These are phyloP conservation scores for Probaryconus sp. DNA, from an alignment of 1,140 invertebrate genomes.

Conservation along the genomic window DNA sequence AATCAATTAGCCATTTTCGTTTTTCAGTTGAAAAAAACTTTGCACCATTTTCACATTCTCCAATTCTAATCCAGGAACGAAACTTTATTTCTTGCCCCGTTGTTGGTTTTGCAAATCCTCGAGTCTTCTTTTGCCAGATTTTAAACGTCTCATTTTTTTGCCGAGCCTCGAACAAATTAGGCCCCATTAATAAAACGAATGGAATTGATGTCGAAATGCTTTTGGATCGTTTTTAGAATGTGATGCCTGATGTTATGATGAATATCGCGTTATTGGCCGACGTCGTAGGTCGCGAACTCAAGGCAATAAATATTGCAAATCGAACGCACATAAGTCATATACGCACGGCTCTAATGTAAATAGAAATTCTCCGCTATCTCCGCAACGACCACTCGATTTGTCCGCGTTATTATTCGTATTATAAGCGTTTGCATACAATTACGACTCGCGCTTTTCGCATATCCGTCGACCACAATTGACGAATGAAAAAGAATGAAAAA, in stretches of 20 bases:
- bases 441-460: constrained; percentile 6
- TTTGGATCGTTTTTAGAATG: constrained; percentile 9
- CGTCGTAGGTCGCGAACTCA: constrained; percentile 22
- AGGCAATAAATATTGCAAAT: constrained; percentile 65
- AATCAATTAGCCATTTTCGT: too few relatives aligned
- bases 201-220: neutral
- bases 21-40: too few relatives aligned
- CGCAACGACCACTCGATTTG: constrained; percentile 48
- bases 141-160: too few relatives aligned
- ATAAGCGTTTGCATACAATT: constrained; percentile 27
- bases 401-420: constrained; percentile 43
- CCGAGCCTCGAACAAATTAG: too few relatives aligned
- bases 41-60: too few relatives aligned
- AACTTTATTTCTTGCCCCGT: too few relatives aligned
- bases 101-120: too few relatives aligned
- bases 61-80: too few relatives aligned
- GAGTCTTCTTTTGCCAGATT: too few relatives aligned
- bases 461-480: too few relatives aligned
- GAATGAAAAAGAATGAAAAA: too few relatives aligned
- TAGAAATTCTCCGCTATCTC: constrained; percentile 58
- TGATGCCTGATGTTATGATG: constrained; percentile 18
- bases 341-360: constrained; percentile 50
- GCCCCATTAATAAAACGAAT: constrained; percentile 4
- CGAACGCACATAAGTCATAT: constrained; percentile 62
- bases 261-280: constrained; percentile 12